phyloP scores from a whole-genome alignment of 2,888 invertebrate genomes.

The Magallana nippona region DNA sequence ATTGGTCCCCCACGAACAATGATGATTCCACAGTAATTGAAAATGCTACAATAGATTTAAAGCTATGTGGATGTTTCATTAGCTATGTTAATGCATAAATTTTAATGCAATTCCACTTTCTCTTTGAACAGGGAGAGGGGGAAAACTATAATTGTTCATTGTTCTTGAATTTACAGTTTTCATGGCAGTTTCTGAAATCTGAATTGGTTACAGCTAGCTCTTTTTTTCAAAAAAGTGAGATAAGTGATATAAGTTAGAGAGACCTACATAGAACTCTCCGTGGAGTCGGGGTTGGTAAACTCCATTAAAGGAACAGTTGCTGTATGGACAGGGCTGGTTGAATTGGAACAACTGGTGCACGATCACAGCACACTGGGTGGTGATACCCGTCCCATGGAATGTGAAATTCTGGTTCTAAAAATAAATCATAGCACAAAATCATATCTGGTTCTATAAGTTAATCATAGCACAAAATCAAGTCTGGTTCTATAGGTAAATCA shows the following conservation, averaged over 20 bases:
- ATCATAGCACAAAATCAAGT: background rate
- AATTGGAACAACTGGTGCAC: constrained; percentile 73
- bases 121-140: too few relatives aligned
- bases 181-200: too few relatives aligned
- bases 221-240: too few relatives aligned
- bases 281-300: constrained; percentile 70
- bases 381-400: constrained; percentile 74
- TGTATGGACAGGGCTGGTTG: constrained; percentile 58
- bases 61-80: too few relatives aligned
- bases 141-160: too few relatives aligned
- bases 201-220: too few relatives aligned
- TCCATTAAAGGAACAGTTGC: constrained; percentile 73
- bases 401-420: constrained; percentile 65
- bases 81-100: too few relatives aligned
- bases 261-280: constrained; percentile 77
- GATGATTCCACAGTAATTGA: too few relatives aligned
- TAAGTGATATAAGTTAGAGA: background rate
- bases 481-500: background rate
- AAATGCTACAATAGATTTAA: too few relatives aligned
- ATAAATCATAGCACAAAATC: background rate
- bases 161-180: too few relatives aligned
- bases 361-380: constrained; percentile 62
- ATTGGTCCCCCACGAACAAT: too few relatives aligned
- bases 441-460: background rate
- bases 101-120: too few relatives aligned